Evolutionary conservation across 2,113 vertebrate species (phyloP).

Genomic region (Chaenocephalus aceratus): DNA sequence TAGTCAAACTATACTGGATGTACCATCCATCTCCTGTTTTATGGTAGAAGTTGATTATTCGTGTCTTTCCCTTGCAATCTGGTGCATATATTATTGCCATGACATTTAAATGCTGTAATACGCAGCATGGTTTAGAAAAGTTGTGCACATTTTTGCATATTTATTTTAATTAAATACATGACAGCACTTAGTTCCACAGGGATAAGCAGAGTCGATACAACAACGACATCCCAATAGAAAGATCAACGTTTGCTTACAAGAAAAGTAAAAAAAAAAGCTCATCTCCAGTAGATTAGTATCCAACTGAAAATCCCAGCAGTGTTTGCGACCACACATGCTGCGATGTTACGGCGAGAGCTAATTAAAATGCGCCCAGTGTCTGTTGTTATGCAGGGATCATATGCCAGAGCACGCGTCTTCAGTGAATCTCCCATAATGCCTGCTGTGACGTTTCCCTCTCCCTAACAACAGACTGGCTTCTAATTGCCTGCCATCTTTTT

Average conservation of each 20-base stretch:
- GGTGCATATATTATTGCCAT: conserved; percentile 25
- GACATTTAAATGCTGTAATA: conserved; percentile 27
- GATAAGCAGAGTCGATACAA: conserved; percentile 27
- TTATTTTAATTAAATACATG: neutral
- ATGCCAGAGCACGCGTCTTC: conserved; percentile 78
- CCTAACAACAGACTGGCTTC: conserved; percentile 61
- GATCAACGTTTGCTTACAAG: conserved; percentile 68
- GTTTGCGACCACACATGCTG: conserved; percentile 63
- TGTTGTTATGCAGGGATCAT: conserved; percentile 75
- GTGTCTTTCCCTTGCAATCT: neutral
- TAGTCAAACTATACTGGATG: conserved; percentile 25
- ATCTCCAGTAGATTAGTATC: conserved; percentile 47
- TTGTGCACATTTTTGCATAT: neutral
- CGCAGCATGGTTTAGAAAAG: neutral
- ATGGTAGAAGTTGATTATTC: conserved; percentile 15
- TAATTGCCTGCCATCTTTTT: conserved; percentile 74
- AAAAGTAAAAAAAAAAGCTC: conserved; percentile 20
- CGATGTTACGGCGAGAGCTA: conserved; percentile 64
- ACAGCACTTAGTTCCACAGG: conserved; percentile 28
- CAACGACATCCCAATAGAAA: conserved; percentile 44
- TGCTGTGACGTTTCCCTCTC: conserved; percentile 71
- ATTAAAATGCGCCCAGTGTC: conserved; percentile 76
- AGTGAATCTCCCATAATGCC: conserved; percentile 73
- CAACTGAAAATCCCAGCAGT: conserved; percentile 57
- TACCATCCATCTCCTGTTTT: conserved; percentile 18